Evolutionary conservation across 2,113 vertebrate species (phyloP), one percentile per base, ranked within the genome.

Genomic region (Guaruba guarouba): DNA sequence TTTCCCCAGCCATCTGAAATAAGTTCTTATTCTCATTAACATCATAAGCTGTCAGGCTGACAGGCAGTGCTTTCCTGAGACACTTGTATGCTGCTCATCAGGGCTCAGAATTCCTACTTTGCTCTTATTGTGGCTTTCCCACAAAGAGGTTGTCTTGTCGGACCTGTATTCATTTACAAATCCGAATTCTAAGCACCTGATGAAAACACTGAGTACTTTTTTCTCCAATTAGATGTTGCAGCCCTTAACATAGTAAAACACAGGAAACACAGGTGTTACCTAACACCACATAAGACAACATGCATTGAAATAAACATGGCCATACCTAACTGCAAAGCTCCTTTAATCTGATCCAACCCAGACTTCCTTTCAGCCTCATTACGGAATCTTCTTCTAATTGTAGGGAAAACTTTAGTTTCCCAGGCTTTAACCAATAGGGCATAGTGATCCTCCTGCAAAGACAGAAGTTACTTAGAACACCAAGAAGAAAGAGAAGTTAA

Each of bases 401-500:
- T 99, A 39, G 99, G 99, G 92, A 99, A 99, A 70, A 99, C 99
- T 96, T 99, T 99, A 37, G 99, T 99, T 97, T 99, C 99, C 99
- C 99, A 99, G 23, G 99, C 99, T 98, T 99, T 99, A 66, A 99
- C 99, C 87, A 99, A 98, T 88, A 99, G 97, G 62, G 99, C 99
- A 10, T 99, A 99, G 96, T 99, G 99, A 94, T 99, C 99, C 98
- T 99, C 99, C 99, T 99, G 84, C 46, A 93, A 69, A 89, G 55
- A 81, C n/a, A 86, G 31, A 54, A 54, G 25, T 41, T 15, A 67
- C 71, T 94, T 12, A 57, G 8, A 20, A 52, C 67, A 63, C 23
- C 19, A 62, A 37, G 27, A 59, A 59, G 64, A 44, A 63, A 51
- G 25, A 2, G 15, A 75, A 64, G 18, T 31, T 67, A 74, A 9